Conservation (phyloP, 2,888 invertebrate species). For the Synergus itoensis region DNA sequence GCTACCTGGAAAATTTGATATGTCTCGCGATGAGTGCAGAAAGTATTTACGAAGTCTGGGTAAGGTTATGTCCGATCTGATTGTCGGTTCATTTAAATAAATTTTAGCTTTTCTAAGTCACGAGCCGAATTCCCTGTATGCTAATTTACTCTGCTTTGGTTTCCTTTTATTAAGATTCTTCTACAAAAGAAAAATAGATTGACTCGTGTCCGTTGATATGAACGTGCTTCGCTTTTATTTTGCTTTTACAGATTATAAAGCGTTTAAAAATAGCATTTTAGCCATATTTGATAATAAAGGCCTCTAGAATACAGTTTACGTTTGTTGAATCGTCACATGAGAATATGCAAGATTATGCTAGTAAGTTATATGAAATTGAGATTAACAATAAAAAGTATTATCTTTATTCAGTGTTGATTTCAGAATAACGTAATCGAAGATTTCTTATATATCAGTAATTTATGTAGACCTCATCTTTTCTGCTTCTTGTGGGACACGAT, state of each 20-base stretch:
- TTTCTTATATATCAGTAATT: background rate
- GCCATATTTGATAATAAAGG: constrained; percentile 7
- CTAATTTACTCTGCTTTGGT: background rate
- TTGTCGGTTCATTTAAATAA: constrained; percentile 45
- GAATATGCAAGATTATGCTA: background rate
- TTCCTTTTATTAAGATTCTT: background rate
- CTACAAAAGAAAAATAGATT: background rate
- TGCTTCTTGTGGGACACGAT: background rate
- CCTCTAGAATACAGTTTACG: background rate
- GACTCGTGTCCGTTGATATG: background rate
- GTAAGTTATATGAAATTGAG: background rate
- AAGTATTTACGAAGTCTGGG: constrained; percentile 92
- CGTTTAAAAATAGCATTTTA: background rate
- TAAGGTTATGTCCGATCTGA: constrained; percentile 77
- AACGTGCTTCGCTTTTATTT: constrained; percentile 13
- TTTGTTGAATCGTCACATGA: background rate
- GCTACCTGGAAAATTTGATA: constrained; percentile 88
- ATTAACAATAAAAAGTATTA: background rate
- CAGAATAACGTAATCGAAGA: background rate
- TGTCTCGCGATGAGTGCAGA: constrained; percentile 94
- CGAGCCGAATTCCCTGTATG: constrained; percentile 2
- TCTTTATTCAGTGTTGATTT: background rate
- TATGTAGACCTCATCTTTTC: background rate
- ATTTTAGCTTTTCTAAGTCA: background rate
- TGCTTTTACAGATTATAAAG: background rate